These are phyloP conservation scores for Seira sanloemensis DNA, from an alignment of 2,888 invertebrate species.

Conservation along the genomic window DNA sequence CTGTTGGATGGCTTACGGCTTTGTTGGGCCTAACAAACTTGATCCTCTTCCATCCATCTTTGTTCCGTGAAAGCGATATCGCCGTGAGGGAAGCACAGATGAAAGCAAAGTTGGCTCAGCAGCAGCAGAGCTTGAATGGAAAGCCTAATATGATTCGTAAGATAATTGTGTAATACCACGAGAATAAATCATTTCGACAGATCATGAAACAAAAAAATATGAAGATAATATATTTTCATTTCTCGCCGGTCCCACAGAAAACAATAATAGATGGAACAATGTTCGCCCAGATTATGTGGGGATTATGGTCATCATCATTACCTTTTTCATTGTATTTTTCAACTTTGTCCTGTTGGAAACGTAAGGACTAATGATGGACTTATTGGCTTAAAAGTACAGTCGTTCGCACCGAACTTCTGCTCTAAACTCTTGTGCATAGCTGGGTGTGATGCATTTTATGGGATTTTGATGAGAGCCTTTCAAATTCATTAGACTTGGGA, in stretches of 20 bases:
- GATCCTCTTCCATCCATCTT: conserved; percentile 83
- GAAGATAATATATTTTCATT: conserved; percentile 5
- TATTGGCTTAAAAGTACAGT: too few relatives aligned
- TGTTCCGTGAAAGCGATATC: conserved; percentile 86
- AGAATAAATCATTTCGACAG: conserved; percentile 14
- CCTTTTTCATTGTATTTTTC: conserved; percentile 90
- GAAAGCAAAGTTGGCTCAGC: conserved; percentile 56
- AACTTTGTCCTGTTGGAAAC: conserved; percentile 93
- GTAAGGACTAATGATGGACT: conserved; percentile 76
- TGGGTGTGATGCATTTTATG: too few relatives aligned
- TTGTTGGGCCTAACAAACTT: conserved; percentile 84
- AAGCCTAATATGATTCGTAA: conserved; percentile 14
- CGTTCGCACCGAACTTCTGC: too few relatives aligned
- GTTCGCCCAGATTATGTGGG: conserved; percentile 83
- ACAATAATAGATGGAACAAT: conserved; percentile 37
- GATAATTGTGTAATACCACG: background rate
- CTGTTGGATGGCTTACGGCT: conserved; percentile 90
- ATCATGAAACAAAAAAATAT: conserved; percentile 74
- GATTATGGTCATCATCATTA: conserved; percentile 86
- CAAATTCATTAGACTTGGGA: conserved; percentile 83
- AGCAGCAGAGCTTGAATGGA: conserved; percentile 17
- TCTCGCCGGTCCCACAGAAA: background rate
- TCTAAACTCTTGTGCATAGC: too few relatives aligned
- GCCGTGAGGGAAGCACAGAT: conserved; percentile 87
- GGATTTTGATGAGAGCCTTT: too few relatives aligned